Evolutionary conservation across 2,888 invertebrate species (phyloP).

Genomic region (Andrena chrysosceles): DNA sequence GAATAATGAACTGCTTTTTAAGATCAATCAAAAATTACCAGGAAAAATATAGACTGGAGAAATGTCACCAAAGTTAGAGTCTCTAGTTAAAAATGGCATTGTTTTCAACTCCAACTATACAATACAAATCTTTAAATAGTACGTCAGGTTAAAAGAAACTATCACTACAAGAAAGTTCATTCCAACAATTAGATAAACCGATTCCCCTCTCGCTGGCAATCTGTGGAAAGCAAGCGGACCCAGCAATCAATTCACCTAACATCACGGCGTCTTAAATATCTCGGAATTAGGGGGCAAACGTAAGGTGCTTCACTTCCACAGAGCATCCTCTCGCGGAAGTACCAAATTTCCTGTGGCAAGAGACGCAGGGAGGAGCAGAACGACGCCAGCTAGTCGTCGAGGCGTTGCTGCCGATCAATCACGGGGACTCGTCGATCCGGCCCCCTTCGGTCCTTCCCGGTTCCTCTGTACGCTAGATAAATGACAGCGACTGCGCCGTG

Average conservation of each 20-base stretch:
- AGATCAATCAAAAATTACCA: too few relatives aligned
- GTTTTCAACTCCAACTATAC: too few relatives aligned
- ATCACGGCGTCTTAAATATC: not conserved
- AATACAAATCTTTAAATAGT: too few relatives aligned
- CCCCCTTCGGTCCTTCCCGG: constrained; percentile 49
- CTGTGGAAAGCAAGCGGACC: too few relatives aligned
- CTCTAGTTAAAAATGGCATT: too few relatives aligned
- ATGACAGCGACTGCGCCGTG: constrained; percentile 68
- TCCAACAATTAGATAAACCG: too few relatives aligned
- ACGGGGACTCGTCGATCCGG: constrained; percentile 69
- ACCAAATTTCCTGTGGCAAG: constrained; percentile 62
- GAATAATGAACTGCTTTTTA: too few relatives aligned
- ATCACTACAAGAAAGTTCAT: too few relatives aligned
- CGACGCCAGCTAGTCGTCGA: constrained; percentile 73
- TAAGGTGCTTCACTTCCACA: not conserved
- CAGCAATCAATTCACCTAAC: constrained; percentile 35
- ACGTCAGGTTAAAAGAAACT: too few relatives aligned
- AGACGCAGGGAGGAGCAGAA: constrained; percentile 50
- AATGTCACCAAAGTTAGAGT: too few relatives aligned
- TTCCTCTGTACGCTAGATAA: constrained; percentile 64
- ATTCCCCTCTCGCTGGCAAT: too few relatives aligned
- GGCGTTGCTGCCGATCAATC: constrained; percentile 74
- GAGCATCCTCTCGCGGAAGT: constrained; percentile 57
- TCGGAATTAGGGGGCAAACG: constrained; percentile 8
- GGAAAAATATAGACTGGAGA: too few relatives aligned